Base-by-base conservation (phyloP, 1,140 invertebrate genomes). In the Lucilia sericata region DNA sequence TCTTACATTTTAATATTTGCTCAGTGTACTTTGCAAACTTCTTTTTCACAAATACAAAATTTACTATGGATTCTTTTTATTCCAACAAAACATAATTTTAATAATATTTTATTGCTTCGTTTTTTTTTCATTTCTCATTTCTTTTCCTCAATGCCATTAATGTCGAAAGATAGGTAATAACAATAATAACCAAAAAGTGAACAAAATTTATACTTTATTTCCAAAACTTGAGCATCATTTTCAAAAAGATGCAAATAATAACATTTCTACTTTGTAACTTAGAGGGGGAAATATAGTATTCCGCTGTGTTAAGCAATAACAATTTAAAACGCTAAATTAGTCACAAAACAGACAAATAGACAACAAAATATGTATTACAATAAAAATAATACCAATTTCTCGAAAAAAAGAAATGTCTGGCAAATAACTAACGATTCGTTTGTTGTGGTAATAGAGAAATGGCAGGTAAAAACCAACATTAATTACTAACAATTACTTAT, bases 31-130 rank as follows among this genome's bases (percentile, higher is more conserved):
- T 75, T 25, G 2, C 5, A 36, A 5, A 14, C 7, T 25, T 75
- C 9, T 49, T 13, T 9, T 51, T 51, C 21, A 30, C 25, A 19
- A 75, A 75, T 30, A 25, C 21, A 47, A 81, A 81, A 19, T 81
- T 81, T 25, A 25, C 21, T 42, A 17, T 1, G 34, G 60, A 10
- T 70, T 74, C 36, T 55, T 55, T 55, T 55, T 7, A 55, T 55
- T 10, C 51, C 17, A 17, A 55, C 51, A 55, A 49, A 86, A 86
- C 85, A 88, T 89, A 86, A 89, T 89, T 89, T 89, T 89, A 89
- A 89, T 89, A 89, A 89, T 87, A 88, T 89, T 89, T 89, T 88
- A 89, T 89, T 88, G 85, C 88, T 87, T 87, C 84, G 84, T 83
- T 86, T 87, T 88, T 85, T 86, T 42, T 42, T 42, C 42, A 30